Evolutionary conservation across 2,113 vertebrate species (phyloP).

Genomic region (Pelmatolapia mariae): DNA sequence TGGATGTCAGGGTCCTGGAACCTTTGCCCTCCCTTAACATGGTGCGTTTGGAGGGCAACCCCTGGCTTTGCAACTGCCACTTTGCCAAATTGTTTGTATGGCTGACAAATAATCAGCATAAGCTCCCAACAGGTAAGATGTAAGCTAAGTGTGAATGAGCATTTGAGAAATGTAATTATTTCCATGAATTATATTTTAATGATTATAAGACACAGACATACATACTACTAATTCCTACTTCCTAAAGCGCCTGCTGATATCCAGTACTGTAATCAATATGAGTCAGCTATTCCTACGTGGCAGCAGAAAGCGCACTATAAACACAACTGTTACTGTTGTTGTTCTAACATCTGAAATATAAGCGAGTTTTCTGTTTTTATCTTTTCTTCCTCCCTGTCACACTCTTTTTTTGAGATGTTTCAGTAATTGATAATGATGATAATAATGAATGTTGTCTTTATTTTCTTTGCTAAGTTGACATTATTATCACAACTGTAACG

Average conservation of each 20-base stretch:
- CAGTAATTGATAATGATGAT: background rate
- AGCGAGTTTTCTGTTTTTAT: background rate
- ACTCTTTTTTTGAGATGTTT: background rate
- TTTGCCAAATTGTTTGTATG: slow-evolving; percentile 73
- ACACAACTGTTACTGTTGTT: background rate
- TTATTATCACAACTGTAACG: background rate
- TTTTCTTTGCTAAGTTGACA: background rate
- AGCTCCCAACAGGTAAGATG: slow-evolving; percentile 86
- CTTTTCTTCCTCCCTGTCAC: background rate
- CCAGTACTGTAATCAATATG: background rate
- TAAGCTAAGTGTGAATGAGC: background rate
- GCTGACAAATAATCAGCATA: slow-evolving; percentile 44
- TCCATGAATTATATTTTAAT: background rate
- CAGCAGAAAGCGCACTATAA: background rate
- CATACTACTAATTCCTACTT: background rate
- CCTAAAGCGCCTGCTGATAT: background rate
- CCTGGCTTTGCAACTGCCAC: slow-evolving; percentile 89
- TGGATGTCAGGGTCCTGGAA: slow-evolving; percentile 77
- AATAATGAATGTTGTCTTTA: background rate
- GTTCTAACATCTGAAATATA: background rate
- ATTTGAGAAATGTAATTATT: background rate
- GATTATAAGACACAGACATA: background rate
- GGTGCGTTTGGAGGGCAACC: slow-evolving; percentile 88
- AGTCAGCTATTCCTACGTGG: background rate
- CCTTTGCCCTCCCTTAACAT: slow-evolving; percentile 79